Base-by-base conservation (phyloP, 2,888 invertebrate species). In the Apamea epomidion region DNA sequence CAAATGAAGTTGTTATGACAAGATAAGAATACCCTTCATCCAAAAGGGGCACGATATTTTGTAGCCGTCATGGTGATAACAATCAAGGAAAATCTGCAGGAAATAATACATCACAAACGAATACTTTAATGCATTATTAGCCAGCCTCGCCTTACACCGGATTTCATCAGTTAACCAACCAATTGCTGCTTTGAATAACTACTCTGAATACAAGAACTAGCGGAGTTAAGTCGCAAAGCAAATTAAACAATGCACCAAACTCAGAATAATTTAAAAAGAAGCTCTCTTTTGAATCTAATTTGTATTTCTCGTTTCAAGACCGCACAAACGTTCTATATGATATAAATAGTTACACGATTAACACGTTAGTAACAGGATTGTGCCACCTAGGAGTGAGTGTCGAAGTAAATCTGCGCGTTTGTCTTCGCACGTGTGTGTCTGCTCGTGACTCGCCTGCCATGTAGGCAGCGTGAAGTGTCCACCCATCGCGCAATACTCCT, bases 381-480 rank as follows among this genome's bases (percentile, higher is more conserved):
- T 71, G 68, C 81, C 74, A 85, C 45, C 37, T 71, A 42, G 58
- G n/a, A 74, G n/a, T 60, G 45, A 83, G 48, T 65, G 83, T 62
- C 29, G 64, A 73, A 48, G 78, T 86, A 82, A 80, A 82, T 79
- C 77, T 77, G 70, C 68, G 48, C 76, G 42, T 60, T 51, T 74
- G 86, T 71, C 32, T 76, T 67, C 72, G 45, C 74, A 84, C 81
- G 90, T 82, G 79, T 77, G 37, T 68, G 62, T 73, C 76, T 81
- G 88, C 79, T 85, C 83, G 83, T 83, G 88, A 80, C 80, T 70
- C 14, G 88, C 76, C 32, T 70, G 74, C 32, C 29, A 60, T 78
- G 87, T 84, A 74, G 85, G 87, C 79, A 84, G 79, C 75, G 72
- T 74, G 82, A 76, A 79, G 78, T 82, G 73, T 78, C 73, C 80